phyloP scores from a whole-genome alignment of 92 coral and sea anemone species.

The Diadumene lineata region DNA sequence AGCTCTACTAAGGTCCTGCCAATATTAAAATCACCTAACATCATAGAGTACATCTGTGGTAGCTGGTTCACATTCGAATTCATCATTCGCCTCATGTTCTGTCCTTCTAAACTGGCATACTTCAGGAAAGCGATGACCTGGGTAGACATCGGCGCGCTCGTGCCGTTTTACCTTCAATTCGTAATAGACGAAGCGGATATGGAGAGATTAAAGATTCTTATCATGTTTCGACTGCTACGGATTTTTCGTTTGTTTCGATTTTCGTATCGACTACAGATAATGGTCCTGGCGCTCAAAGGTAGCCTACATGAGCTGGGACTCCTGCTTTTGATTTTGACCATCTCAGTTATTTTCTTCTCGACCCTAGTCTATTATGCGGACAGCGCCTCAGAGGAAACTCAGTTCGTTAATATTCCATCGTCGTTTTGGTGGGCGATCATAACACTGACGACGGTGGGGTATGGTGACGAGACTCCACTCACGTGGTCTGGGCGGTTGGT shows the following conservation, averaged over 20 bases:
- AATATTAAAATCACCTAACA: constrained; percentile 31
- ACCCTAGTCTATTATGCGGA: constrained; percentile 74
- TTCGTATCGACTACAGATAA: constrained; percentile 72
- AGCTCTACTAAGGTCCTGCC: constrained; percentile 45
- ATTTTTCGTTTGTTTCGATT: constrained; percentile 72
- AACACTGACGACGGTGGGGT: constrained; percentile 87
- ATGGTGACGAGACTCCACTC: constrained; percentile 82
- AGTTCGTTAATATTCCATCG: constrained; percentile 69
- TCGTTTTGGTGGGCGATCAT: constrained; percentile 89
- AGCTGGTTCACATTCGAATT: constrained; percentile 69
- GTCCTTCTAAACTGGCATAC: constrained; percentile 53
- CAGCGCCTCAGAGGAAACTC: constrained; percentile 31
- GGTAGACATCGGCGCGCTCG: constrained; percentile 73
- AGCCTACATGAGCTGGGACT: constrained; percentile 71
- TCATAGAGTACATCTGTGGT: constrained; percentile 59
- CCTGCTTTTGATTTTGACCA: constrained; percentile 58
- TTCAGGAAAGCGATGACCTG: constrained; percentile 65
- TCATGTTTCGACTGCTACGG: constrained; percentile 62
- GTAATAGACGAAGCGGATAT: constrained; percentile 44
- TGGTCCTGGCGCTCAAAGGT: constrained; percentile 77
- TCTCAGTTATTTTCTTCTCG: constrained; percentile 69
- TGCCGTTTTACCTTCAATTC: constrained; percentile 68
- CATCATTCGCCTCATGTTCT: constrained; percentile 52
- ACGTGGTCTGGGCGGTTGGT: constrained; percentile 75
- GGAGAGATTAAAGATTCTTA: constrained; percentile 58